Conservation (phyloP, 2,113 vertebrate genomes). For the Mixornis gularis region DNA sequence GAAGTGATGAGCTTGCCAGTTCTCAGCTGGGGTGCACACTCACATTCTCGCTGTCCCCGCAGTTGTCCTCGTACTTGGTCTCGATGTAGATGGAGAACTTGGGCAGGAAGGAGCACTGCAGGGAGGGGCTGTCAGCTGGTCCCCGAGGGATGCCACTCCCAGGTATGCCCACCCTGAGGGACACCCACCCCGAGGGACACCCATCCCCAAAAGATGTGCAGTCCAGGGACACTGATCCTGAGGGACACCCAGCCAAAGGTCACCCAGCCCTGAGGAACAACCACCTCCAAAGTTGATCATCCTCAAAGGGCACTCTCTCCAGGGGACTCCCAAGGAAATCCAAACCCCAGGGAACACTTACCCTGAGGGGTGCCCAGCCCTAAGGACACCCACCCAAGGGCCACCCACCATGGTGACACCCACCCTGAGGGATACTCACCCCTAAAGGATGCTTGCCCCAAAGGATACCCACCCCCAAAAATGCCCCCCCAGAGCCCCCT, state of each 20-base stretch:
- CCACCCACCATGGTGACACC: neutral
- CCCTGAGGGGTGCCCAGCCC: neutral
- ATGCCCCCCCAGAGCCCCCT: fast-evolving
- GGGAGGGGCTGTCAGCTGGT: neutral
- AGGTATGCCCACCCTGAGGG: neutral
- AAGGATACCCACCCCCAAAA: neutral
- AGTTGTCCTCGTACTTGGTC: conserved; percentile 77
- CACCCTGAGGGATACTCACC: neutral
- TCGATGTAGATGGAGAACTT: conserved; percentile 80
- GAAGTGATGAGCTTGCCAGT: neutral
- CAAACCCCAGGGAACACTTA: neutral
- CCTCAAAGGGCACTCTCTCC: neutral
- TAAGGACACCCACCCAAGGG: neutral
- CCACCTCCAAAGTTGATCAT: neutral
- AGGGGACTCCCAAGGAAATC: neutral
- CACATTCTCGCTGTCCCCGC: conserved; percentile 69
- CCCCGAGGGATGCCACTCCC: fast-evolving
- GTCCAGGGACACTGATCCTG: neutral
- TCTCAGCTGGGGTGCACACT: neutral
- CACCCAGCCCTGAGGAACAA: neutral
- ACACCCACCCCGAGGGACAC: neutral
- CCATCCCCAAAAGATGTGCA: neutral
- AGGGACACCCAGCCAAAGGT: neutral
- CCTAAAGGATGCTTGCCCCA: neutral
- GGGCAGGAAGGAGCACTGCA: conserved; percentile 77